Evolutionary conservation across 2,113 vertebrate genomes (phyloP).

Genomic region (Phylloscopus trochilus): DNA sequence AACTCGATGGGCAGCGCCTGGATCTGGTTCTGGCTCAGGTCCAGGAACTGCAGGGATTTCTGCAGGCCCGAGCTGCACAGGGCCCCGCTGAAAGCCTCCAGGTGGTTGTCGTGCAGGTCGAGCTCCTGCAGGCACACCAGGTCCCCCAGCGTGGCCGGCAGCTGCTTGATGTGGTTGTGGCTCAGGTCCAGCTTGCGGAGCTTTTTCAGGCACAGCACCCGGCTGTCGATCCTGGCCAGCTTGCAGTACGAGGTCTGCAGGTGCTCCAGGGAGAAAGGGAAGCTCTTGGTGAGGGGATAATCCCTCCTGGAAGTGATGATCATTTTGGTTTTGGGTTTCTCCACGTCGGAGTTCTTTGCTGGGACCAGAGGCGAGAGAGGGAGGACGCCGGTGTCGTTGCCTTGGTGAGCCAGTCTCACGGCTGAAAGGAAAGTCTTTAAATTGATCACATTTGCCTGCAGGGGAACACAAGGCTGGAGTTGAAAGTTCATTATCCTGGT

Average conservation of each 20-base stretch:
- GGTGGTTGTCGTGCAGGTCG: slow-evolving; percentile 85
- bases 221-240: slow-evolving; percentile 85
- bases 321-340: slow-evolving; percentile 93
- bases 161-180: slow-evolving; percentile 92
- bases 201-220: slow-evolving; percentile 85
- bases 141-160: slow-evolving; percentile 88
- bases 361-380: slow-evolving; percentile 83
- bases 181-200: slow-evolving; percentile 93
- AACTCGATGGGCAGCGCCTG: slow-evolving; percentile 85
- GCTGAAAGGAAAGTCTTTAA: slow-evolving; percentile 92
- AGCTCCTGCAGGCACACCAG: slow-evolving; percentile 88
- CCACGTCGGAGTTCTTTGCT: slow-evolving; percentile 87
- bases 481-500: neutral
- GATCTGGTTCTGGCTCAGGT: slow-evolving; percentile 91
- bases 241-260: slow-evolving; percentile 94
- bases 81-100: slow-evolving; percentile 84
- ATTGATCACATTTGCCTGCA: slow-evolving; percentile 83
- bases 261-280: slow-evolving; percentile 89
- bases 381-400: slow-evolving; percentile 71
- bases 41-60: slow-evolving; percentile 84
- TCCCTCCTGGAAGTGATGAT: slow-evolving; percentile 89
- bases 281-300: slow-evolving; percentile 89
- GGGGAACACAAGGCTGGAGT: neutral
- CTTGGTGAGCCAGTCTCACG: slow-evolving; percentile 86
- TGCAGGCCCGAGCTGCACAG: slow-evolving; percentile 87